Evolutionary conservation across 2,888 invertebrate species (phyloP).

Genomic region (Sinohyriopsis cumingii): DNA sequence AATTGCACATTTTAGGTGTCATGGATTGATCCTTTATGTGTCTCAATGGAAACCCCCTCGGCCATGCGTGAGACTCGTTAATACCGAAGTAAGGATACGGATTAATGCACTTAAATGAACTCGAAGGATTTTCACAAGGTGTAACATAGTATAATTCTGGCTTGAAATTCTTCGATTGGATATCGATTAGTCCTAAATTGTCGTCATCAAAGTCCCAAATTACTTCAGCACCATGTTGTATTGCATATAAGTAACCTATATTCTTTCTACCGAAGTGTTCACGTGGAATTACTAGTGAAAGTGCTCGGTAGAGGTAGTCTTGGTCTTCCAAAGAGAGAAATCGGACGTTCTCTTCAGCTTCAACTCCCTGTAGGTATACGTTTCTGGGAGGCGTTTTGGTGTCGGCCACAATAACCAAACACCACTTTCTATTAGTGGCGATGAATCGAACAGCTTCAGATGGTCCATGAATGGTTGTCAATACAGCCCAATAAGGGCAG

Average conservation of each 20-base stretch:
- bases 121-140: too few species aligned
- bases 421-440: constrained; percentile 2
- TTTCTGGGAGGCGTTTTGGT: constrained; percentile 1
- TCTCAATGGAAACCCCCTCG: constrained; percentile 17
- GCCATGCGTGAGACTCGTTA: constrained; percentile 13
- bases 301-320: constrained; percentile 1
- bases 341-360: background rate
- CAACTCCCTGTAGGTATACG: background rate
- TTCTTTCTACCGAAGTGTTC: constrained; percentile 17
- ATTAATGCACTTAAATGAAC: constrained; percentile 8
- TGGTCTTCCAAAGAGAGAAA: constrained; percentile 11
- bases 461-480: constrained; percentile 10
- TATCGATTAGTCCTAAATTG: constrained; percentile 4
- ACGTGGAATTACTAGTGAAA: constrained; percentile 9
- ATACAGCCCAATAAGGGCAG: constrained; percentile 5
- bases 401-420: constrained; percentile 11
- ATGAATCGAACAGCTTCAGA: constrained; percentile 8
- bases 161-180: too few species aligned
- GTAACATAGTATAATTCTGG: too few species aligned
- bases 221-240: constrained; percentile 12
- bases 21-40: constrained; percentile 4
- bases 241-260: constrained; percentile 24
- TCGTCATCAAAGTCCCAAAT: constrained; percentile 27
- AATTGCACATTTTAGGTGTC: too few species aligned
- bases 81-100: constrained; percentile 21